Evolutionary conservation across 2,113 vertebrate genomes (phyloP), one percentile per base, ranked within the genome.

Genomic region (Shinisaurus crocodilurus): DNA sequence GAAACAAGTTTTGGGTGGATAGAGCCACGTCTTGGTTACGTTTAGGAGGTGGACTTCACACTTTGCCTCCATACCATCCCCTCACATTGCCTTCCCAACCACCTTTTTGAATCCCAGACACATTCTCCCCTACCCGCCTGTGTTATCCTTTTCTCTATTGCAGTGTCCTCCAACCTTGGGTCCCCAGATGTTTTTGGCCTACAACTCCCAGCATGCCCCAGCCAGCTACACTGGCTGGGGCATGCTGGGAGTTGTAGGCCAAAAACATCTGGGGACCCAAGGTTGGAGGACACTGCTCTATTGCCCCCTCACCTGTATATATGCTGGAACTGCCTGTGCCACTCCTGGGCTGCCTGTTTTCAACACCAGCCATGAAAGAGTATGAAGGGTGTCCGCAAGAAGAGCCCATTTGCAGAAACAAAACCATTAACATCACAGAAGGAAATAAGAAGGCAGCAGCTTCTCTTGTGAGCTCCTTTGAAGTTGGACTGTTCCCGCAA

Each of bases 361-460:
- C 16, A 1, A 0, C 20, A 57, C 4, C 10, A n/a, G 29, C 90
- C 54, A 88, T 13, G 18, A 43, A 85, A 69, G 75, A 9, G 0
- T 0, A 82, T 85, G 75, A 70, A 69, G 86, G 54, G 13, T 80
- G 40, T 87, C 29, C 37, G 88, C 60, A 75, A 65, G n/a, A 43
- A 80, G 63, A 89, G 40, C 4, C 54, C 60, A 20, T 89, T 74
- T 60, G 43, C 34, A 82, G 91, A 91, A 87, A 82, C 34, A 48
- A 85, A 85, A 74, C 82, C 75, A 45, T 85, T 60, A 80, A 88
- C 27, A 40, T 85, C 54, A 34, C 83, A 43, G 60, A 77, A 89
- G 43, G 84, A 92, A 92, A 76, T 86, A 86, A 89, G 75, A 81
- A 67, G 40, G 76, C 67, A 75, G 83, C 45, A 12, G 43, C 83